Evolutionary conservation across 2,113 vertebrate genomes (phyloP), one percentile per base, ranked within the genome.

Genomic region (Dicrurus megarhynchus): DNA sequence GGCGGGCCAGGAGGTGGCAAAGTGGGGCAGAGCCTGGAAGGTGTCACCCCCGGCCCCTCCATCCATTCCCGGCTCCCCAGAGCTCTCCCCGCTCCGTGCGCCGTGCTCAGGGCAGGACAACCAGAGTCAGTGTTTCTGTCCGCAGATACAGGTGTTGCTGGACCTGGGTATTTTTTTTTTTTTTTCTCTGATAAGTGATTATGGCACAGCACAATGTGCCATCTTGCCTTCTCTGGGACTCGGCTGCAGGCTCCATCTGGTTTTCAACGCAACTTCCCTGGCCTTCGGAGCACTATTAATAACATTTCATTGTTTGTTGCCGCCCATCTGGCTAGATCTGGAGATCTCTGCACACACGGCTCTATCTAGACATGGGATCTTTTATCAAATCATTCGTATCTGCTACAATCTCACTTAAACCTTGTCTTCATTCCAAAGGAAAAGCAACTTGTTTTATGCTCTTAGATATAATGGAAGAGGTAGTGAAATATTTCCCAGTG

Each of bases 101-200:
- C 14, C 4, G 0, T 7, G 23, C 52, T 44, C 0, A 0, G 8
- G 55, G 32, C 46, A 16, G 5, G 46, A 8, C 4, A 3, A 1
- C 13, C 17, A 7, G 13, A 22, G 49, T 3, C 23, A 3, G 16
- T 1, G 1, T 21, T 39, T 42, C 26, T 44, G 0, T 4, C 50
- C 1, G 0, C 41, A 55, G 33, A 27, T 10, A 4, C 0, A 1
- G 30, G 18, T 22, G 13, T 11, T 70, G 50, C 19, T 85, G n/a
- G 20, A 11, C n/a, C 8, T 33, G 14, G 10, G 1, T 6, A 3
- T 1, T 2, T 41, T 4, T 2, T 44, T 4, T 3, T n/a, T n/a
- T n/a, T 23, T 26, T 15, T 14, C 21, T 10, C 7, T 17, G 4
- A 1, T 35, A 5, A 60, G 19, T 4, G 2, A 8, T 52, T 63